Conservation (phyloP, 37 sponge, comb jelly and placozoan genomes). For the Beroe ovata region DNA sequence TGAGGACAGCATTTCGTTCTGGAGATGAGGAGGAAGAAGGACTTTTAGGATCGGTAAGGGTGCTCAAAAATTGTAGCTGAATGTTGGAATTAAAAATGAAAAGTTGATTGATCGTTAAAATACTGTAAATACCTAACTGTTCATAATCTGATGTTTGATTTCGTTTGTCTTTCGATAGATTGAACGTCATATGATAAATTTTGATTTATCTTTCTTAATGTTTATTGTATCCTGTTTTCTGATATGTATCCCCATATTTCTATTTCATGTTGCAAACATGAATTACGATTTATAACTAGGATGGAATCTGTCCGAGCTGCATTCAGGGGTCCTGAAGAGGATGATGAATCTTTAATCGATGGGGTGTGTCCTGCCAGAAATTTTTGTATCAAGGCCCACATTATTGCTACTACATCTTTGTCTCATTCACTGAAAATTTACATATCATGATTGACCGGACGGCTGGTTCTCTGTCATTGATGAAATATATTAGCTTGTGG, state of each 20-base stretch:
- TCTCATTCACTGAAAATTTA: no score
- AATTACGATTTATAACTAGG: background rate
- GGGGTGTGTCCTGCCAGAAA: constrained; percentile 55
- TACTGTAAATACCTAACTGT: no score
- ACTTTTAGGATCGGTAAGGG: constrained; percentile 41
- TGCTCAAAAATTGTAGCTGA: background rate
- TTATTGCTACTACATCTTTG: no score
- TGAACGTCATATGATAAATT: no score
- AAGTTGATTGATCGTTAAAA: no score
- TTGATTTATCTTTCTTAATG: background rate
- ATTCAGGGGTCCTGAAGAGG: constrained; percentile 19
- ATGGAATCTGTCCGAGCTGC: constrained; percentile 59
- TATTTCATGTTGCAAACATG: background rate
- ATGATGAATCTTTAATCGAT: constrained; percentile 53
- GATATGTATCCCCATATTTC: background rate
- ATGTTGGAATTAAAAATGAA: background rate
- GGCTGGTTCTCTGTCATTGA: no score
- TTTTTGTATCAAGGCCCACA: no score
- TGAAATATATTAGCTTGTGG: no score
- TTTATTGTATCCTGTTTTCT: background rate
- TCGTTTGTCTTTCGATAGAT: background rate
- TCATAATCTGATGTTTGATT: no score
- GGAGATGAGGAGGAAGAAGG: constrained; percentile 15
- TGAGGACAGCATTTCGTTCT: constrained; percentile 25
- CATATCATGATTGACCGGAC: no score